Percentiles rank a stretch among this genome's conserved stretches.
These are phyloP conservation scores for Leucophenga montana DNA, from an alignment of 2,888 invertebrate species.

Conservation along the genomic window DNA sequence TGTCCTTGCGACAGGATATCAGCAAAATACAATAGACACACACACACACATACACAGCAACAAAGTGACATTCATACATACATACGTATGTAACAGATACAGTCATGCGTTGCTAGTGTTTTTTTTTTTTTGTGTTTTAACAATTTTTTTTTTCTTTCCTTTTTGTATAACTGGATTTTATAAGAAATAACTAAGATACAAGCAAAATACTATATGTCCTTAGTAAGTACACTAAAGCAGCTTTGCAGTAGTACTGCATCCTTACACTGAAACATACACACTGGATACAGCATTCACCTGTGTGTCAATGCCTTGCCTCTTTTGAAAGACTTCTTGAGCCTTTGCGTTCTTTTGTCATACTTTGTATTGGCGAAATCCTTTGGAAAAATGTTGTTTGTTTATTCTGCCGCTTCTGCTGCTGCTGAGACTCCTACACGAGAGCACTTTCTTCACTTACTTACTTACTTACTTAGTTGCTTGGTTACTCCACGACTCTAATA, in stretches of 20 bases:
- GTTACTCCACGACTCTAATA: no score
- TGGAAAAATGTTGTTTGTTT: no score
- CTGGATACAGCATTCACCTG: slow-evolving; percentile 39
- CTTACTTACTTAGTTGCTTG: background rate
- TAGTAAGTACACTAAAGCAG: slow-evolving; percentile 5
- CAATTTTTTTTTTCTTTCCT: slow-evolving; percentile 28
- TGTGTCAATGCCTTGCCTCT: slow-evolving; percentile 16
- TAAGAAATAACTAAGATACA: background rate
- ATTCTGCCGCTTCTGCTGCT: background rate
- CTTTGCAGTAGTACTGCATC: background rate
- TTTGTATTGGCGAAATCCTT: background rate
- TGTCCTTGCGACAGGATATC: slow-evolving; percentile 15
- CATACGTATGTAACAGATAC: no score
- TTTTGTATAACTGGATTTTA: background rate
- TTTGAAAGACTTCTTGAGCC: background rate
- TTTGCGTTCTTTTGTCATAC: slow-evolving; percentile 17
- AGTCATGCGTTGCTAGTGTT: background rate
- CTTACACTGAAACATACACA: slow-evolving; percentile 4
- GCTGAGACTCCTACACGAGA: background rate
- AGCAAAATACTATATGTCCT: background rate
- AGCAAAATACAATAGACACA: background rate
- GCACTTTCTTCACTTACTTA: background rate
- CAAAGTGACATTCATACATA: slow-evolving; percentile 26
- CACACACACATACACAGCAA: no score
- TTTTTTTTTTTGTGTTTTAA: slow-evolving; percentile 4